Percentiles rank a stretch among this genome's conserved stretches.
Conservation (phyloP, 1,140 invertebrate species). For the Pissodes strobi region DNA sequence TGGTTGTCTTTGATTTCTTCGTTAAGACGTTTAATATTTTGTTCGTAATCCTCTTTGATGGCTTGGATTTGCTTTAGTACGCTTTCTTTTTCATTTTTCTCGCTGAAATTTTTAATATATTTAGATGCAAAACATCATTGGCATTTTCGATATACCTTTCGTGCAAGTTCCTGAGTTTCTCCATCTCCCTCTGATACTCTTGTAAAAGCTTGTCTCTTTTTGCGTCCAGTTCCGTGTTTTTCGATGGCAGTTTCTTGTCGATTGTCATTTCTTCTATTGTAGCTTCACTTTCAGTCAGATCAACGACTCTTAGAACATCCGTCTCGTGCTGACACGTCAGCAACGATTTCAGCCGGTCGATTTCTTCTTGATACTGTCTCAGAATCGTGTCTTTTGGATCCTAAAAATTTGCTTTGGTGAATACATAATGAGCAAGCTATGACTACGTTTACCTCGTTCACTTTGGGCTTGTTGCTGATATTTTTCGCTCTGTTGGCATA, state of each 20-base stretch:
- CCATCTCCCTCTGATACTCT: conserved; percentile 58
- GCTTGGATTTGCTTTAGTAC: conserved; percentile 57
- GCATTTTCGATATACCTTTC: too few species aligned
- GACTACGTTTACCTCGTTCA: conserved; percentile 74
- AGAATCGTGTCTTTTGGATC: conserved; percentile 91
- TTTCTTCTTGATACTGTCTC: conserved; percentile 86
- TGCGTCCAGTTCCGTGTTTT: conserved; percentile 48
- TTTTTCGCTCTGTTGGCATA: conserved; percentile 92
- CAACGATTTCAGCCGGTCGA: conserved; percentile 73
- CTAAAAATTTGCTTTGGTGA: conserved; percentile 28
- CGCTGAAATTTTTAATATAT: too few species aligned
- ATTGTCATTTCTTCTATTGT: conserved; percentile 25
- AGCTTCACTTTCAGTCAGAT: conserved; percentile 31
- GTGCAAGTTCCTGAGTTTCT: conserved; percentile 56
- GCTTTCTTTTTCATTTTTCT: conserved; percentile 58
- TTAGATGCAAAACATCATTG: neutral
- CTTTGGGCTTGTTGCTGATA: conserved; percentile 89
- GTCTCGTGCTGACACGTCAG: conserved; percentile 58
- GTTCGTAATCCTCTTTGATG: conserved; percentile 57
- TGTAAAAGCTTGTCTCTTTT: conserved; percentile 49
- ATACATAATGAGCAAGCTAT: neutral
- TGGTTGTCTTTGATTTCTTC: conserved; percentile 45
- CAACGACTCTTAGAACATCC: conserved; percentile 42
- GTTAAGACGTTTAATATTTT: conserved; percentile 50
- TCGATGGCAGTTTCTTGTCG: conserved; percentile 20